Conservation (phyloP, 2,113 vertebrate species). For the Pitta sordida region DNA sequence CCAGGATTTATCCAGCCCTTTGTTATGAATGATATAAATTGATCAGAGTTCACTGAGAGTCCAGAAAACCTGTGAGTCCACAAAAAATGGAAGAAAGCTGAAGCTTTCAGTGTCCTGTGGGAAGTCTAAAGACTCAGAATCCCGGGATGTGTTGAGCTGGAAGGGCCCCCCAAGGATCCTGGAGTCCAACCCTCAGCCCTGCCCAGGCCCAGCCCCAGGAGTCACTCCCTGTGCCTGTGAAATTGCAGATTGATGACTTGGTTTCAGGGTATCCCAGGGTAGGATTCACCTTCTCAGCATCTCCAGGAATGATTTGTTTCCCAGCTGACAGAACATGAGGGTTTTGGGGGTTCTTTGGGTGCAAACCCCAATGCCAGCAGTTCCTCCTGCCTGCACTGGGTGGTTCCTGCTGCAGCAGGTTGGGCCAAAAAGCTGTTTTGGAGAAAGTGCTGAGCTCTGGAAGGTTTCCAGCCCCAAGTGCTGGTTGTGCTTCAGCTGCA, state of each 20-base stretch:
- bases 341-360: background rate
- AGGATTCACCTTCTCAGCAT: background rate
- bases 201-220: too few relatives aligned
- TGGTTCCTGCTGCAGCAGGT: background rate
- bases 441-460: background rate
- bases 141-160: too few relatives aligned
- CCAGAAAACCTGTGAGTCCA: background rate
- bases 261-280: background rate
- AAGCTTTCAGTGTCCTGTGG: background rate
- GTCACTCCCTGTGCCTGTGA: background rate
- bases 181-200: too few relatives aligned
- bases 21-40: background rate
- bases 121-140: background rate
- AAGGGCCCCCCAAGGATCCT: too few relatives aligned
- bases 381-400: background rate
- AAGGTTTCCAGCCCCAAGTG: background rate
- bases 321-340: accelerated
- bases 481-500: background rate
- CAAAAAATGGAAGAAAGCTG: background rate
- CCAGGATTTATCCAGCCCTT: background rate
- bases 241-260: background rate
- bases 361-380: background rate
- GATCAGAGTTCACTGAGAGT: background rate
- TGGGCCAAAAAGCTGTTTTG: background rate
- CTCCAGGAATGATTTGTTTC: background rate